phyloP scores from a whole-genome alignment of 1,140 invertebrate species.

The Drosophila willistoni region DNA sequence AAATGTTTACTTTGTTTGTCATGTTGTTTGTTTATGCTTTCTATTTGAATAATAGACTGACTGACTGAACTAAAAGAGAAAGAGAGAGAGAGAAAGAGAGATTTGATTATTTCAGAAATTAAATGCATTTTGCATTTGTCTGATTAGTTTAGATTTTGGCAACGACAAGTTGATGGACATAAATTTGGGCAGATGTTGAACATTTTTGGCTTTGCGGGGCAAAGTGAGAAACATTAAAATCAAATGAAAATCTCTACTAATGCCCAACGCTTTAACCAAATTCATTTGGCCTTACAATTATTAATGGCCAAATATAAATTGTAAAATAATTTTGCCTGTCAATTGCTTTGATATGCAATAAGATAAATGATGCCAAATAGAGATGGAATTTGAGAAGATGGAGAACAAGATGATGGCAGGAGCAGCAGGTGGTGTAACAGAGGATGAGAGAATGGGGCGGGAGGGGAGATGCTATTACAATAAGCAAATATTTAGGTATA shows the following conservation, averaged over 20 bases:
- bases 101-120: too few species aligned
- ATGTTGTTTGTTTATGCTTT: too few species aligned
- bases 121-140: too few species aligned
- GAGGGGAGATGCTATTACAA: neutral
- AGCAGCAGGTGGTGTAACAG: too few species aligned
- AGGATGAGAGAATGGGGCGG: neutral
- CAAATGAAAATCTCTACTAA: conserved; percentile 3
- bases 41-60: too few species aligned
- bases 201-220: too few species aligned
- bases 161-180: too few species aligned
- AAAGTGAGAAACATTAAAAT: neutral
- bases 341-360: conserved; percentile 23
- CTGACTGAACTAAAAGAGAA: too few species aligned
- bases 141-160: too few species aligned
- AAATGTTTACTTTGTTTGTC: too few species aligned
- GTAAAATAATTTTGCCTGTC: conserved; percentile 33
- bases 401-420: neutral
- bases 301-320: conserved; percentile 26
- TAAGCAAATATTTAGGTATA: conserved; percentile 35
- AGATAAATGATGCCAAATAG: conserved; percentile 26
- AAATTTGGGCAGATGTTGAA: too few species aligned
- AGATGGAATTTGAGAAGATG: neutral
- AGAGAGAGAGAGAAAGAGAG: too few species aligned
- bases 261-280: neutral
- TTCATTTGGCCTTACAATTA: conserved; percentile 11